Percentiles rank a stretch among this genome's conserved stretches.
Conservation (phyloP, 2,797 vertebrate species). For the Protonibea diacanthus region DNA sequence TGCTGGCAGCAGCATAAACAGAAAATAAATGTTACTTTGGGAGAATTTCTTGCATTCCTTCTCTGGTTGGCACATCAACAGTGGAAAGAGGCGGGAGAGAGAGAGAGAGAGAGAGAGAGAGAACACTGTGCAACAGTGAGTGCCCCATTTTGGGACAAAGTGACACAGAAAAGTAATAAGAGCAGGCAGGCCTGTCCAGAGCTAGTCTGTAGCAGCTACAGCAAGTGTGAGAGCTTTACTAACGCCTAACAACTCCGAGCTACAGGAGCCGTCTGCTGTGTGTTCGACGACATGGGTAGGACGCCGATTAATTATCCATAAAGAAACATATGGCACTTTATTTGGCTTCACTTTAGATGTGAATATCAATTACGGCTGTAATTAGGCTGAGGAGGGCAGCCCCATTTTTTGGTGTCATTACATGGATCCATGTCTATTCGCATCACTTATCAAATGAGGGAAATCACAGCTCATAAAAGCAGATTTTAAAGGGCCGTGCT, state of each 20-base stretch:
- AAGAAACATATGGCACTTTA: conserved; percentile 50
- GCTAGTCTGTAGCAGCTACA: not conserved
- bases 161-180: conserved; percentile 45
- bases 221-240: not conserved
- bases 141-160: conserved; percentile 51
- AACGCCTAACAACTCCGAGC: conserved; percentile 20
- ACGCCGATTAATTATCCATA: conserved; percentile 62
- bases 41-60: conserved; percentile 50
- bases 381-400: conserved; percentile 17
- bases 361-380: conserved; percentile 32
- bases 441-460: not conserved
- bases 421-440: not conserved
- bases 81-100: not conserved
- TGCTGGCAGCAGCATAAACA: conserved; percentile 34
- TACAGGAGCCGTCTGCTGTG: conserved; percentile 3
- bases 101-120: not conserved
- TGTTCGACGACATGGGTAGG: not conserved
- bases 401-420: not conserved
- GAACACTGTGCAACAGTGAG: conserved; percentile 20
- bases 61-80: conserved; percentile 38
- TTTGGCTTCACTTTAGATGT: conserved; percentile 47
- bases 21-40: conserved; percentile 29
- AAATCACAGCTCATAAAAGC: conserved; percentile 6
- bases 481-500: conserved; percentile 4
- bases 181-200: conserved; percentile 11